Conservation (phyloP, 2,888 invertebrate species). For the Himalopsyche anomala region DNA sequence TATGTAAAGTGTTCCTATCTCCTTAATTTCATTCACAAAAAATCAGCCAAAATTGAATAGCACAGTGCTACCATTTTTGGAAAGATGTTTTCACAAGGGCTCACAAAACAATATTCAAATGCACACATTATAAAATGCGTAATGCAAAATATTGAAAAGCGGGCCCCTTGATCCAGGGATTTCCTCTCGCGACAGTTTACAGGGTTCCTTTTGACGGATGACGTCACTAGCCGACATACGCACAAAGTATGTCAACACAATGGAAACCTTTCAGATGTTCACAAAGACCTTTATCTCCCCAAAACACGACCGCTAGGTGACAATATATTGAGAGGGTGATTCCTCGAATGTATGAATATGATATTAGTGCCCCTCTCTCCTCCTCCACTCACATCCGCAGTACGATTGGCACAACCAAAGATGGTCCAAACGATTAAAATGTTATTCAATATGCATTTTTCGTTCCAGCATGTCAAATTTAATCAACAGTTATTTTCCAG, state of each 20-base stretch:
- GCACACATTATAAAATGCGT: constrained; percentile 4
- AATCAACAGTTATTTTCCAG: not conserved
- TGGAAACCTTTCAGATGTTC: constrained; percentile 63
- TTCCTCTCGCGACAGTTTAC: constrained; percentile 49
- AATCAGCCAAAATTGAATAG: too few relatives aligned
- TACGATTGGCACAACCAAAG: constrained; percentile 2
- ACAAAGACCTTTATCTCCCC: constrained; percentile 66
- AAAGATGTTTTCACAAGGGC: not conserved
- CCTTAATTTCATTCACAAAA: too few relatives aligned
- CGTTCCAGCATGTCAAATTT: not conserved
- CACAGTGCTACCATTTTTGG: not conserved
- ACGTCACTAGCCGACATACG: constrained; percentile 48
- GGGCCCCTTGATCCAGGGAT: constrained; percentile 9
- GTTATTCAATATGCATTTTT: not conserved
- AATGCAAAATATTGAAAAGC: constrained; percentile 44
- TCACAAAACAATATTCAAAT: constrained; percentile 20
- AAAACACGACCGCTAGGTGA: constrained; percentile 66
- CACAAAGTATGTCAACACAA: constrained; percentile 56
- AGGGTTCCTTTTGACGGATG: constrained; percentile 58
- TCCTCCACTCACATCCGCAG: not conserved
- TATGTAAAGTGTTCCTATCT: too few relatives aligned
- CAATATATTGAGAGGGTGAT: constrained; percentile 63
- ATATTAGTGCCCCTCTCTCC: constrained; percentile 60
- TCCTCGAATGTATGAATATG: constrained; percentile 65
- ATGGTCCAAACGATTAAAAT: constrained; percentile 21